Conservation (phyloP, 2,797 vertebrate species). For the Craterocephalus amniculus region DNA sequence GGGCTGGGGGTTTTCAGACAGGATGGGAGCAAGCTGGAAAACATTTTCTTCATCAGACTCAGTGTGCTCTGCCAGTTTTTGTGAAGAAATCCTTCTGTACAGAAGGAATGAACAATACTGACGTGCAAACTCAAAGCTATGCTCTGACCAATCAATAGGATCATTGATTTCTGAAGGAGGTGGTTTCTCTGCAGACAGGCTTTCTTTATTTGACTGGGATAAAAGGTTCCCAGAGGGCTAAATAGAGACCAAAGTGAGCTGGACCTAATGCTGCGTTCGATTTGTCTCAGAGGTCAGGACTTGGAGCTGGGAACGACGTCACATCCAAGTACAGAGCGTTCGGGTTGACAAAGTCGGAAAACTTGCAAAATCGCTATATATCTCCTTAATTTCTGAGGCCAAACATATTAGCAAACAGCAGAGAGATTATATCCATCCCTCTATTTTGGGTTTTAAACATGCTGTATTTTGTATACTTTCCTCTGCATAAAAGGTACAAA, state of each 20-base stretch:
- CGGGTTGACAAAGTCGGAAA: no score
- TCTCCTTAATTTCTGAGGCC: no score
- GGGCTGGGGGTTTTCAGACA: constrained; percentile 6
- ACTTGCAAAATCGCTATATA: no score
- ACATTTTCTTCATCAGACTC: constrained; percentile 30
- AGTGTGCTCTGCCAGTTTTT: background rate
- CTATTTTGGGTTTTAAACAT: no score
- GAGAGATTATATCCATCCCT: no score
- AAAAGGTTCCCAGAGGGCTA: background rate
- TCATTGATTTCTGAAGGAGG: constrained; percentile 9
- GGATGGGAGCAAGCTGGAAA: background rate
- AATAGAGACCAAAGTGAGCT: background rate
- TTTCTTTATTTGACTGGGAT: constrained; percentile 6
- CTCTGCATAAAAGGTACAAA: no score
- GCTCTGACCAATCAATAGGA: constrained; percentile 10
- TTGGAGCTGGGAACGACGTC: no score
- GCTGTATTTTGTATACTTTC: no score
- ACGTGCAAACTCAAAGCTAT: background rate
- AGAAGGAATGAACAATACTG: constrained; percentile 3
- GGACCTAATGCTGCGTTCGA: no score
- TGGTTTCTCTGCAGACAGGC: constrained; percentile 9
- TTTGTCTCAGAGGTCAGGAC: no score
- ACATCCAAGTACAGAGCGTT: no score
- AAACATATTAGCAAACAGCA: no score
- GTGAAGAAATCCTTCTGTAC: background rate